Evolutionary conservation across 2,113 vertebrate species (phyloP), one percentile per base, ranked within the genome.

Genomic region (Acanthisitta chloris): DNA sequence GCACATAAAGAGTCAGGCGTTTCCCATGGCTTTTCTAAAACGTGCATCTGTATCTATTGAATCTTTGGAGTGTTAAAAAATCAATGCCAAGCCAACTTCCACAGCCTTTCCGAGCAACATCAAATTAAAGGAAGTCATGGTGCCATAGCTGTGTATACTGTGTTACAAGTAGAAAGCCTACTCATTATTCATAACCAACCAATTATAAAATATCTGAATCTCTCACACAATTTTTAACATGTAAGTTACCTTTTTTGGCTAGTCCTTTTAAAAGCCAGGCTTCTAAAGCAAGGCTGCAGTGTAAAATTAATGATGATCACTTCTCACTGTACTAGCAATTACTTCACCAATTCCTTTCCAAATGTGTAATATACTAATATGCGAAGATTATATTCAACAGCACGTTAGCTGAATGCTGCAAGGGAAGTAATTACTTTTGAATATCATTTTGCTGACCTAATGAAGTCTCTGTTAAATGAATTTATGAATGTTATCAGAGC

Each of bases 251-350:
- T 83, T 71, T 81, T 88, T 33, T 71, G 57, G 36, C 31, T 84
- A 17, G 51, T 76, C 24, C 31, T 67, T 86, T 58, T 64, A 61
- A 72, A 66, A 90, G 38, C 45, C 59, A 96, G 51, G 62, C 69
- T 85, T 94, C 87, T 89, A 95, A 93, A 95, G 58, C 81, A 92
- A 95, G 66, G 77, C 82, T 90, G 70, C 45, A 48, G 51, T 52
- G 40, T 64, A 80, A 95, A 71, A 92, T 93, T 94, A 87, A 79
- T 82, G 46, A 70, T 66, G 59, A 74, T 82, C 26, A 26, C 17
- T 76, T 74, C 45, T 90, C 48, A 73, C 74, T 82, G 55, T 91
- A 38, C 45, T 48, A 76, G 87, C 72, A 83, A 86, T 92, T 95
- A 93, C 91, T 95, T 86, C 57, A 28, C 81, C 45, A 48, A 48